A percentile compares a stretch with the other conserved stretches of the same genome.
phyloP scores from a whole-genome alignment of 1,140 invertebrate species.

The Zelostemma sp. region DNA sequence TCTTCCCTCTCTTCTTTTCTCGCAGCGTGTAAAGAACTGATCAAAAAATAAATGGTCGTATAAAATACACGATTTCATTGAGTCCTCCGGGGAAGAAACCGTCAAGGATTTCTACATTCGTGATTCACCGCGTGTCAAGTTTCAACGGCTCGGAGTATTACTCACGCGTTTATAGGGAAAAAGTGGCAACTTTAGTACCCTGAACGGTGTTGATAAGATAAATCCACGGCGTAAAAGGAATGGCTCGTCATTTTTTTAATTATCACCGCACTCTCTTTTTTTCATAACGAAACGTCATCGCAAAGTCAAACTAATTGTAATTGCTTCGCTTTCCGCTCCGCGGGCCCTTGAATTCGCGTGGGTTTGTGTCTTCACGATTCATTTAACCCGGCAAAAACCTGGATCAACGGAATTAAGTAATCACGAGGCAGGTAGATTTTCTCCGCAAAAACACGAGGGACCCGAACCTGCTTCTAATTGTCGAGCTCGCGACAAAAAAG shows the following conservation, averaged over 20 bases:
- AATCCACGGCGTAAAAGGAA: no score
- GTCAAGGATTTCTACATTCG: constrained; percentile 32
- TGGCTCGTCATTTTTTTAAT: no score
- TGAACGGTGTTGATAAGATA: neutral
- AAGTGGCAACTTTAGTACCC: neutral
- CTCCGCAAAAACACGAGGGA: neutral
- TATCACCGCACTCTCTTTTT: neutral
- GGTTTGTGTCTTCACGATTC: constrained; percentile 11
- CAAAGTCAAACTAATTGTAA: no score
- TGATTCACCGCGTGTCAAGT: constrained; percentile 42
- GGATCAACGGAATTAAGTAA: constrained; percentile 18
- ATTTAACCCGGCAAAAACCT: constrained; percentile 17
- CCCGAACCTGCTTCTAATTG: constrained; percentile 16
- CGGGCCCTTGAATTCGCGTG: neutral
- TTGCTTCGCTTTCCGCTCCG: neutral
- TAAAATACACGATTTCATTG: constrained; percentile 1
- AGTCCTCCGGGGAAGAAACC: constrained; percentile 20
- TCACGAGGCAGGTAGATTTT: constrained; percentile 16
- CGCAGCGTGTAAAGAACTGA: no score
- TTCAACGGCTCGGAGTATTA: constrained; percentile 27
- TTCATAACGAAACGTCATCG: neutral
- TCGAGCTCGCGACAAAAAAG: constrained; percentile 15
- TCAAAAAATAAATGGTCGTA: neutral
- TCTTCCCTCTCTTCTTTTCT: no score
- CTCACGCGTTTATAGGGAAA: constrained; percentile 14